Conservation (phyloP, 2,113 vertebrate species). For the Ctenomys sociabilis region DNA sequence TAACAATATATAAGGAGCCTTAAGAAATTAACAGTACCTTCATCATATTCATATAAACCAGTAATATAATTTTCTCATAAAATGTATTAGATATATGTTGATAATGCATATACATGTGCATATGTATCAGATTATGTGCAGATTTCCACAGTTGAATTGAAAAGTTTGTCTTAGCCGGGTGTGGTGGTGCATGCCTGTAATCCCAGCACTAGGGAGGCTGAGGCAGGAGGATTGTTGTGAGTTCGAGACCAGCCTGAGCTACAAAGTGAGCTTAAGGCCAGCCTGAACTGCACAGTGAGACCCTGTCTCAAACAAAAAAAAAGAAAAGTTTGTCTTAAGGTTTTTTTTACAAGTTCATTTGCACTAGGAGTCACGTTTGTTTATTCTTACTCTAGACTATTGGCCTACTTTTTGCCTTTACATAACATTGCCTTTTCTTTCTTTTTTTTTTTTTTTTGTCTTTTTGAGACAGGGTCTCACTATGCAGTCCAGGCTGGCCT, state of each 20-base stretch:
- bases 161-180: background rate
- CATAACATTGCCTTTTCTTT: background rate
- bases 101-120: background rate
- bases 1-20: background rate
- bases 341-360: background rate
- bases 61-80: background rate
- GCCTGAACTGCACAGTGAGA: too few species aligned
- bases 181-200: too few species aligned
- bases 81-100: background rate
- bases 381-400: background rate
- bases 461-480: too few species aligned
- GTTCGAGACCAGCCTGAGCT: too few species aligned
- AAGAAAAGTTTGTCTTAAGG: background rate
- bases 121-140: background rate
- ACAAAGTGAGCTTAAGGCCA: too few species aligned
- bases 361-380: background rate
- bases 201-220: too few species aligned
- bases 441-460: too few species aligned
- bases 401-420: background rate
- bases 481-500: too few species aligned
- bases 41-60: background rate
- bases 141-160: background rate
- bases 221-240: too few species aligned
- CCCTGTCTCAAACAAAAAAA: too few species aligned
- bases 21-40: constrained; percentile 36